A percentile compares a stretch with the other conserved stretches of the same genome.
Conservation (phyloP, 2,888 invertebrate species). For the Lasioglossum figueresi region DNA sequence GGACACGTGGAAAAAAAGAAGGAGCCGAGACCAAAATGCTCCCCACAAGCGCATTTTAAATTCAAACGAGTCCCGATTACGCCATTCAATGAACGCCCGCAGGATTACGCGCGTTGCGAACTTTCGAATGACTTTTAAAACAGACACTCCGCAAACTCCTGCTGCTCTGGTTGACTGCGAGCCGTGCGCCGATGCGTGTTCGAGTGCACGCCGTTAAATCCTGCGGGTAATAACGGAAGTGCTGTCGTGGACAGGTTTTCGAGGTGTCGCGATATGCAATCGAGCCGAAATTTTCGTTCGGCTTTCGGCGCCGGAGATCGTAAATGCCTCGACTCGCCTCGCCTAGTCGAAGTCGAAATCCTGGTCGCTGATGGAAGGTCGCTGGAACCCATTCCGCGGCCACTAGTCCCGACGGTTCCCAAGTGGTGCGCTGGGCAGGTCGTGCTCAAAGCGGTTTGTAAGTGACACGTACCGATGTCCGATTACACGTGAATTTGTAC, state of each 20-base stretch:
- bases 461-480: constrained; percentile 5
- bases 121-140: constrained; percentile 27
- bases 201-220: constrained; percentile 20
- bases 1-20: background rate
- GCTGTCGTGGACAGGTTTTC: constrained; percentile 11
- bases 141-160: background rate
- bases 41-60: constrained; percentile 45
- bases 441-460: constrained; percentile 1
- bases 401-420: background rate
- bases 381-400: background rate
- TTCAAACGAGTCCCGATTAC: constrained; percentile 59
- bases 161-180: background rate
- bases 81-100: constrained; percentile 45
- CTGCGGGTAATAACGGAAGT: constrained; percentile 28
- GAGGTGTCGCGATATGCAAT: constrained; percentile 12
- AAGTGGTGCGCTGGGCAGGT: background rate
- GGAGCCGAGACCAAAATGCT: constrained; percentile 13
- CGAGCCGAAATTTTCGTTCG: constrained; percentile 24
- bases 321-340: background rate
- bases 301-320: constrained; percentile 8
- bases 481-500: background rate
- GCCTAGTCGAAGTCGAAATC: background rate
- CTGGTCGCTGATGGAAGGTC: constrained; percentile 6
- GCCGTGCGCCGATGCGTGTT: background rate
- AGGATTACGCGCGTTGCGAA: constrained; percentile 39